phyloP scores from a whole-genome alignment of 2,888 invertebrate genomes.

The Azorinus chamasolen region DNA sequence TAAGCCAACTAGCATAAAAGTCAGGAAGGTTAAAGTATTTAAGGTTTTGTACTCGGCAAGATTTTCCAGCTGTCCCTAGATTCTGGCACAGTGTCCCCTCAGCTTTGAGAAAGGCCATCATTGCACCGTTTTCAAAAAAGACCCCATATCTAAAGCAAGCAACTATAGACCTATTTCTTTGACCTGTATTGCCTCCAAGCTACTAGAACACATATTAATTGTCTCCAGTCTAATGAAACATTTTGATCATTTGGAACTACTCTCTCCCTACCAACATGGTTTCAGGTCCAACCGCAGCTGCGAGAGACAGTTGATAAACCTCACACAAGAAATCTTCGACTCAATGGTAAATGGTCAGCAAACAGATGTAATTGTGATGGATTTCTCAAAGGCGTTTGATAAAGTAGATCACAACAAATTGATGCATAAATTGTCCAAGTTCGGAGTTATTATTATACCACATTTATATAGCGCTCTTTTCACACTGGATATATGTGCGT shows the following conservation, averaged over 20 bases:
- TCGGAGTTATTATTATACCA: too few species aligned
- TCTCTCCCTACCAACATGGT: conserved; percentile 7
- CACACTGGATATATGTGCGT: too few species aligned
- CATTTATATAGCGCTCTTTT: too few species aligned
- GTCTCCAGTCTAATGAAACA: conserved; percentile 6
- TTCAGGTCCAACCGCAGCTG: conserved; percentile 9
- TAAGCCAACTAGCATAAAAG: too few species aligned
- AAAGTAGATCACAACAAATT: too few species aligned
- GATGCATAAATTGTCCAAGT: not conserved
- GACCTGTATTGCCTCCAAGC: not conserved
- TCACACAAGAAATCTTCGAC: conserved; percentile 14
- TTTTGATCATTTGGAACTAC: conserved; percentile 1
- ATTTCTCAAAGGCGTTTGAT: too few species aligned
- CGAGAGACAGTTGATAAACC: not conserved
- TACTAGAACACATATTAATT: not conserved
- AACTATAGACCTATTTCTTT: conserved; percentile 2
- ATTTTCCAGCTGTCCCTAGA: too few species aligned
- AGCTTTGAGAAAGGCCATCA: too few species aligned
- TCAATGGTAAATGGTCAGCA: not conserved
- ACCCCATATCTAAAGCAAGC: not conserved
- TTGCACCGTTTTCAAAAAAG: conserved; percentile 3
- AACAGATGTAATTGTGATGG: too few species aligned
- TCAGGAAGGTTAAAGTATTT: too few species aligned
- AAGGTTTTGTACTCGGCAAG: too few species aligned
- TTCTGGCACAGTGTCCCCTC: too few species aligned